phyloP scores from a whole-genome alignment of 2,888 invertebrate species.

The Aporophyla nigra region DNA sequence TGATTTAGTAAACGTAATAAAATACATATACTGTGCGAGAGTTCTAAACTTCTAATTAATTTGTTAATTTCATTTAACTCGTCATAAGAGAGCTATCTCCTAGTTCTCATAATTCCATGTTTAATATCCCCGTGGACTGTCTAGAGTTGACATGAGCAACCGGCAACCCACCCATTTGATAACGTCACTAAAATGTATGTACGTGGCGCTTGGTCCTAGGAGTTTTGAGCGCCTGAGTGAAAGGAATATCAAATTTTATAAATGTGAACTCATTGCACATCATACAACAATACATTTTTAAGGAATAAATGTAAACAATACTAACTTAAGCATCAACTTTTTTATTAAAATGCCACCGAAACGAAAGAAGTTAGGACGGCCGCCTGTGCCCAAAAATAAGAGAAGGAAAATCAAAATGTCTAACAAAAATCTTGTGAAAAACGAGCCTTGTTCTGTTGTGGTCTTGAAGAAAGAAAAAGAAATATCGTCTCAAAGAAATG shows the following conservation, averaged over 20 bases:
- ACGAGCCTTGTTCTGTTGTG: conserved; percentile 10
- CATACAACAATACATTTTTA: conserved; percentile 53
- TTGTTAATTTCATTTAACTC: background rate
- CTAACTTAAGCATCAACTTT: conserved; percentile 30
- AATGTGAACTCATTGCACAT: conserved; percentile 73
- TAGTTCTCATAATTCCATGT: background rate
- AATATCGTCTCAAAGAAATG: background rate
- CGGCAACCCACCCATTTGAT: conserved; percentile 9
- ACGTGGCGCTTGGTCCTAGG: conserved; percentile 33
- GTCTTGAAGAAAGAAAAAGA: conserved; percentile 29
- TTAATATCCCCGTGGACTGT: background rate
- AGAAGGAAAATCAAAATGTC: conserved; percentile 56
- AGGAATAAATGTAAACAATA: conserved; percentile 67
- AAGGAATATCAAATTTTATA: conserved; percentile 86
- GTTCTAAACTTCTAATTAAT: background rate
- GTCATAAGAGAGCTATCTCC: background rate
- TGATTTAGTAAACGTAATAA: background rate
- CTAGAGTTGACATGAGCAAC: background rate
- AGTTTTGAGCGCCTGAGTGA: conserved; percentile 85
- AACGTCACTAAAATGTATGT: conserved; percentile 11
- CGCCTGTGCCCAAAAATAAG: conserved; percentile 75
- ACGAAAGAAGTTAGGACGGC: conserved; percentile 77
- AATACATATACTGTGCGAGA: background rate
- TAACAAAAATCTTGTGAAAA: conserved; percentile 50
- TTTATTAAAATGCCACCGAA: conserved; percentile 80